phyloP scores from a whole-genome alignment of 2,113 vertebrate species.

The Syngnathus scovelli region DNA sequence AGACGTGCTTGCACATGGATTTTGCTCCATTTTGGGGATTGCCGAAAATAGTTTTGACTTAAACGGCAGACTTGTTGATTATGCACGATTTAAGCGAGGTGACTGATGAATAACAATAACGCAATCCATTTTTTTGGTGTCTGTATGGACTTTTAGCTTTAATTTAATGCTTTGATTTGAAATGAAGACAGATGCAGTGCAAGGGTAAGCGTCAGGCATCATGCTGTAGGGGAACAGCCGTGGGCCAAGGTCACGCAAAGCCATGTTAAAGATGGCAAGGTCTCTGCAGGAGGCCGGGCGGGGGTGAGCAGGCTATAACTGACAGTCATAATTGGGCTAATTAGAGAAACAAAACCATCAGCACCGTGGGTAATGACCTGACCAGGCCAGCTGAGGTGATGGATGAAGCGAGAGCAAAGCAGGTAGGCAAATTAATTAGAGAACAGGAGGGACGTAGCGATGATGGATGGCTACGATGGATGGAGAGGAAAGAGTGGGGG shows the following conservation, averaged over 20 bases:
- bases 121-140: no score
- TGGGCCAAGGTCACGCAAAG: conserved; percentile 58
- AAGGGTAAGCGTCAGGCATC: background rate
- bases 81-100: background rate
- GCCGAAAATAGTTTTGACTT: background rate
- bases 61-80: background rate
- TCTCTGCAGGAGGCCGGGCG: conserved; percentile 40
- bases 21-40: background rate
- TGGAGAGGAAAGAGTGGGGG: background rate
- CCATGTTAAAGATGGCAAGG: conserved; percentile 53
- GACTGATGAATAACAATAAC: no score
- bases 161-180: background rate
- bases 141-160: no score
- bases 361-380: conserved; percentile 65
- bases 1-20: background rate
- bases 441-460: conserved; percentile 39
- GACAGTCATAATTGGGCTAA: conserved; percentile 68
- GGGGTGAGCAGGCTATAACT: conserved; percentile 59
- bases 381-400: conserved; percentile 51
- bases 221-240: background rate
- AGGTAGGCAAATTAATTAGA: conserved; percentile 51
- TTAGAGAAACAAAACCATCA: conserved; percentile 65
- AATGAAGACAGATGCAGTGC: background rate
- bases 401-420: conserved; percentile 39
- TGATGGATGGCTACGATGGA: conserved; percentile 39